A percentile compares a stretch with the other conserved stretches of the same genome.
These are phyloP conservation scores for Tupaia chinensis DNA, from an alignment of 2,113 vertebrate genomes.

Conservation along the genomic window DNA sequence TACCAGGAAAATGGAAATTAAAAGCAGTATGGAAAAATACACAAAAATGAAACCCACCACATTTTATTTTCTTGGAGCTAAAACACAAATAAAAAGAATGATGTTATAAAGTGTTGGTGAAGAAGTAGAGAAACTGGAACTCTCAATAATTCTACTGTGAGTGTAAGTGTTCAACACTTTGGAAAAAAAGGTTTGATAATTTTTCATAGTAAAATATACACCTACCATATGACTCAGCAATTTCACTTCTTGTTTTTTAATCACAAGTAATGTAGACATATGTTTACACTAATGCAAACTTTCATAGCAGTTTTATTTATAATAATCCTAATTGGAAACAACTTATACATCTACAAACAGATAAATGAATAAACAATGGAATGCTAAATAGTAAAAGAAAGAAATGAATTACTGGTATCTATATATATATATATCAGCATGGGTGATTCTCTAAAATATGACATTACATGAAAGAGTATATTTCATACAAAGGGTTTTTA, in stretches of 20 bases:
- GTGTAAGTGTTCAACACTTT: background rate
- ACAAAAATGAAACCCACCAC: background rate
- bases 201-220: background rate
- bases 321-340: background rate
- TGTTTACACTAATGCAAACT: background rate
- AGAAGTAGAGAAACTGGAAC: slow-evolving; percentile 32
- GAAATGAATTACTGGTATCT: background rate
- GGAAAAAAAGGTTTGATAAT: background rate
- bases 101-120: slow-evolving; percentile 29
- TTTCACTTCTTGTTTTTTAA: background rate
- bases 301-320: background rate
- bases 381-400: background rate
- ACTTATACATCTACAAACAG: background rate
- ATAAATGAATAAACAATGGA: background rate
- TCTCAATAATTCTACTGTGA: background rate
- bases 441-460: background rate
- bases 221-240: background rate
- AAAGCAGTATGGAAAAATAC: background rate
- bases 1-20: background rate
- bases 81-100: background rate
- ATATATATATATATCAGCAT: background rate
- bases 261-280: background rate
- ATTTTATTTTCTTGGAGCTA: background rate
- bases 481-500: background rate
- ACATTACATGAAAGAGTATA: background rate